A percentile compares a stretch with the other conserved stretches of the same genome.
phyloP scores from a whole-genome alignment of 2,888 invertebrate genomes.

The Agonopterix arenella region DNA sequence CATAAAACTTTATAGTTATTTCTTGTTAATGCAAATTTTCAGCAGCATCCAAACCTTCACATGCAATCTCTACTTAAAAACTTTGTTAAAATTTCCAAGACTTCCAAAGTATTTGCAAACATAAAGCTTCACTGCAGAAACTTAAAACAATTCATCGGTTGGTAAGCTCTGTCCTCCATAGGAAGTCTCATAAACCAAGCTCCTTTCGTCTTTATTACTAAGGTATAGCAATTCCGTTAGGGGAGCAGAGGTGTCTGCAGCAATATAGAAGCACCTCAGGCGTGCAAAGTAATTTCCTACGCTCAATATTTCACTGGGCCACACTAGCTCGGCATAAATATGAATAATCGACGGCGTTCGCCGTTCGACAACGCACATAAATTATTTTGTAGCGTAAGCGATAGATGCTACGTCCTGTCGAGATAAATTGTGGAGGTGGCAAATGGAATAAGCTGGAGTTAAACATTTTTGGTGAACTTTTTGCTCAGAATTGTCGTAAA shows the following conservation, averaged over 20 bases:
- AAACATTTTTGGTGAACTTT: too few species aligned
- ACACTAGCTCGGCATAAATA: conserved; percentile 27
- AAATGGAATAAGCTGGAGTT: conserved; percentile 8
- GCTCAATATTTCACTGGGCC: conserved; percentile 21
- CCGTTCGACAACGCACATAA: conserved; percentile 46
- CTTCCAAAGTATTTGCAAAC: background rate
- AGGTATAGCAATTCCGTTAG: too few species aligned
- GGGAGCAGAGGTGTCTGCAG: background rate
- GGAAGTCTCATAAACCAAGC: too few species aligned
- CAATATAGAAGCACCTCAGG: conserved; percentile 19
- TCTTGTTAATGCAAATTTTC: too few species aligned
- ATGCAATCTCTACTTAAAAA: too few species aligned
- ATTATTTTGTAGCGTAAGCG: conserved; percentile 38
- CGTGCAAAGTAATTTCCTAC: conserved; percentile 32
- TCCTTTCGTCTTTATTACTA: too few species aligned
- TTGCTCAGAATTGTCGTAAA: too few species aligned
- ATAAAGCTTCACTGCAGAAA: background rate
- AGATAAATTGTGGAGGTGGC: conserved; percentile 17
- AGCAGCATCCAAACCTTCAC: too few species aligned
- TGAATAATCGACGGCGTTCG: conserved; percentile 50
- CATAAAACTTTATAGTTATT: too few species aligned
- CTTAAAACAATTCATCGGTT: conserved; percentile 17
- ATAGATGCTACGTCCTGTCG: conserved; percentile 20
- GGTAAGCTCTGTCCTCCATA: background rate
- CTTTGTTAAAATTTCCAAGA: too few species aligned